These are phyloP conservation scores for Rhadina sibilatrix DNA, from an alignment of 2,113 vertebrate genomes.

Conservation along the genomic window DNA sequence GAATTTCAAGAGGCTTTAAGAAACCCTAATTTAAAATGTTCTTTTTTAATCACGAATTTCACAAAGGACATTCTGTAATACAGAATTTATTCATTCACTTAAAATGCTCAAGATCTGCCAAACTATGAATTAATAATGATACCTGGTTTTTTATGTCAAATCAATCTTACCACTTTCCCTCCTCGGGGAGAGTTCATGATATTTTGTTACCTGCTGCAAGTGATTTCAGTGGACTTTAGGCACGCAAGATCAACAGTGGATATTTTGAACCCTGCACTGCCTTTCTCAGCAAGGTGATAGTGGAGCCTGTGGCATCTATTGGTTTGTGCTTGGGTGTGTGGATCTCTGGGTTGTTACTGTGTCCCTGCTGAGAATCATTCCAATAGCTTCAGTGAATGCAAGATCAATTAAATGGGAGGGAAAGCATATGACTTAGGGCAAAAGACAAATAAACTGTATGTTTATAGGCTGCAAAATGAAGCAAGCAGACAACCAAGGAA, in stretches of 20 bases:
- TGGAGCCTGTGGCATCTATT: not conserved
- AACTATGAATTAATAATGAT: conserved; percentile 42
- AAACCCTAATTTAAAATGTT: not conserved
- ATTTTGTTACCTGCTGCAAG: not conserved
- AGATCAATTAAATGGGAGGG: accelerated
- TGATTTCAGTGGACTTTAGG: not conserved
- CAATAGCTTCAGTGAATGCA: not conserved
- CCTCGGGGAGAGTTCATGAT: not conserved
- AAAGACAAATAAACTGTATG: not conserved
- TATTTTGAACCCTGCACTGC: not conserved
- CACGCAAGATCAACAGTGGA: not conserved
- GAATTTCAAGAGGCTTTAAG: not conserved
- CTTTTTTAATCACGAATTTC: not conserved
- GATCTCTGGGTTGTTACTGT: not conserved
- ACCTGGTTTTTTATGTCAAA: conserved; percentile 20
- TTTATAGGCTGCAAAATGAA: not conserved
- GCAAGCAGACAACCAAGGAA: not conserved
- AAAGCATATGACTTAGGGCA: not conserved
- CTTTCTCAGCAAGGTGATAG: not conserved
- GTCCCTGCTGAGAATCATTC: not conserved
- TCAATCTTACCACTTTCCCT: not conserved
- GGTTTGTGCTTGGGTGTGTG: not conserved
- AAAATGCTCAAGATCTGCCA: not conserved
- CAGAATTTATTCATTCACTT: conserved; percentile 7
- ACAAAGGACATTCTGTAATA: not conserved